These are phyloP conservation scores for Ephestia elutella DNA, from an alignment of 1,140 invertebrate species.

Conservation along the genomic window DNA sequence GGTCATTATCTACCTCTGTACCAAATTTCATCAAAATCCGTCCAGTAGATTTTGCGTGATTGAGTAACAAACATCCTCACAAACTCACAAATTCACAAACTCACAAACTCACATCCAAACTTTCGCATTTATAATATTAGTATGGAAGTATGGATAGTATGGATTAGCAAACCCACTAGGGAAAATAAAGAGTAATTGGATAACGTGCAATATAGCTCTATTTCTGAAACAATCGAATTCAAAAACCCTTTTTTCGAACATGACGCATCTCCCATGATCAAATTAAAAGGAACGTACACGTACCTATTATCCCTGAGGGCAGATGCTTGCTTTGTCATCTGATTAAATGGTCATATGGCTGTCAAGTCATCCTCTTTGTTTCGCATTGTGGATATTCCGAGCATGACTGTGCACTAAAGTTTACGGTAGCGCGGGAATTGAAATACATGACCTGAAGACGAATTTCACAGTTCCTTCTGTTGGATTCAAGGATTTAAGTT, in stretches of 20 bases:
- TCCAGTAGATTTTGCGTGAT: too few relatives aligned
- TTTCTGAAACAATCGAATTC: too few relatives aligned
- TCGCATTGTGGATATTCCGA: conserved; percentile 7
- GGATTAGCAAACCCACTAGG: too few relatives aligned
- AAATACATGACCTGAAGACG: conserved; percentile 12
- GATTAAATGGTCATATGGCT: conserved; percentile 15
- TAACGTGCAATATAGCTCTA: too few relatives aligned
- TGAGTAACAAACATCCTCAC: too few relatives aligned
- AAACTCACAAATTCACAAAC: too few relatives aligned
- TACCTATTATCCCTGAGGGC: neutral
- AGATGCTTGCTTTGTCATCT: conserved; percentile 14
- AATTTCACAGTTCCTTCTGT: neutral
- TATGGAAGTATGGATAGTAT: too few relatives aligned
- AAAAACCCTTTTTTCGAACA: neutral
- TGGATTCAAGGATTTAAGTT: neutral
- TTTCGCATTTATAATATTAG: too few relatives aligned
- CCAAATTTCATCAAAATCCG: too few relatives aligned
- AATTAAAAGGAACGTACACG: neutral
- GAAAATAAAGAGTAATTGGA: too few relatives aligned
- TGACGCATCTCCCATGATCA: neutral
- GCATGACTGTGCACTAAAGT: conserved; percentile 10
- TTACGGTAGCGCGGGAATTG: conserved; percentile 9
- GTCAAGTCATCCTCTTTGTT: conserved; percentile 15
- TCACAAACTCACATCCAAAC: too few relatives aligned
- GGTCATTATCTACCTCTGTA: too few relatives aligned